phyloP scores from a whole-genome alignment of 2,113 vertebrate species.

The Paradoxurus hermaphroditus region DNA sequence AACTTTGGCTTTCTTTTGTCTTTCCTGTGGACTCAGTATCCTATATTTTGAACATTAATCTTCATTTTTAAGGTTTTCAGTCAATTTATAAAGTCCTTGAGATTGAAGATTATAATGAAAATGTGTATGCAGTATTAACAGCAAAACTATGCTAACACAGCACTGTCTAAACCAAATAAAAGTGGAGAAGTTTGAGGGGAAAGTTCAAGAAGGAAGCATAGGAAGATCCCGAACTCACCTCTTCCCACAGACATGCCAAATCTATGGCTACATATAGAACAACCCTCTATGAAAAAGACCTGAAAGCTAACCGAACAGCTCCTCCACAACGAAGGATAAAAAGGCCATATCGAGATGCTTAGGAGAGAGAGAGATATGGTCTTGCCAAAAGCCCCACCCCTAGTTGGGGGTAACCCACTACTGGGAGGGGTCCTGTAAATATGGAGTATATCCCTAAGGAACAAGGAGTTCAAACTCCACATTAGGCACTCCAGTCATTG shows the following conservation, averaged over 20 bases:
- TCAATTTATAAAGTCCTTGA: conserved; percentile 43
- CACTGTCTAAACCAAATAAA: conserved; percentile 66
- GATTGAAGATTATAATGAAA: conserved; percentile 25
- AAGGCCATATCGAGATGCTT: neutral
- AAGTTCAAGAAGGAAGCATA: neutral
- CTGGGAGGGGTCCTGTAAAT: neutral
- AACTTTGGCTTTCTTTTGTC: neutral
- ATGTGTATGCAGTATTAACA: conserved; percentile 43
- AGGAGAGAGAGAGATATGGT: neutral
- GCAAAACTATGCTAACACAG: conserved; percentile 54
- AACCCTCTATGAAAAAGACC: neutral
- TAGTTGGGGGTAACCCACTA: neutral
- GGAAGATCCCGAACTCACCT: neutral
- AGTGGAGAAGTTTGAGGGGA: neutral
- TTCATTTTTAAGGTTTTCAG: conserved; percentile 27
- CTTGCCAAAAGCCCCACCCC: neutral
- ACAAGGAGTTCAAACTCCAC: neutral
- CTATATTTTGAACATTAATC: conserved; percentile 16
- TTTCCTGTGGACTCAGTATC: neutral
- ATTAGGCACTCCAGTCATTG: neutral
- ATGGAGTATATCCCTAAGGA: neutral
- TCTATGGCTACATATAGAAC: neutral
- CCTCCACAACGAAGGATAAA: neutral
- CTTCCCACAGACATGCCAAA: neutral
- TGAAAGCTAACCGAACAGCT: neutral